Base-by-base conservation (phyloP, 1,140 invertebrate genomes). In the Drosophila jambulina region DNA sequence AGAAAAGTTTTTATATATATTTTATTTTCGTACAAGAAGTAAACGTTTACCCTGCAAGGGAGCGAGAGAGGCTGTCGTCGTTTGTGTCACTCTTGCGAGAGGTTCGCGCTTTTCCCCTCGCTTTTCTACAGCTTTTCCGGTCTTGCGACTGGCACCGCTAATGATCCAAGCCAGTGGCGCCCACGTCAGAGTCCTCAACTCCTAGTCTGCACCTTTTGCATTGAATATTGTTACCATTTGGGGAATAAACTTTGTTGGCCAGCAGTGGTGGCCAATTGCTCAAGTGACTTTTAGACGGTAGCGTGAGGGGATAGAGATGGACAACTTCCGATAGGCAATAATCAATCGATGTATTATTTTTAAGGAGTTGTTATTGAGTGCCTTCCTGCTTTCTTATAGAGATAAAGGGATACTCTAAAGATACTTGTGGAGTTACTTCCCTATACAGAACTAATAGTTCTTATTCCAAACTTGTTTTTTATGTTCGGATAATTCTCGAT, bases 161-260 rank as follows among this genome's bases (percentile, higher is more conserved):
- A 88, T 87, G 84, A 87, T 88, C 84, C 64, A 63, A 65, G 46
- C 76, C 80, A 75, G 42, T 69, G 77, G 84, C 84, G 84, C 84
- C 84, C 84, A 87, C 80, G 80, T 83, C 68, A 32, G 68, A 42
- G 48, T 19, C 29, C 53, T 74, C 46, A 60, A 45, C 53, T 71
- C 67, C 25, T 15, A 48, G 43, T 4, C 48, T 10, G 42, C n/a
- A 49, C 29, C 29, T 45, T 36, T 15, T 25, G 36, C 48, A 67
- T 59, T 36, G 53, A 57, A 51, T 60, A 43, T 51, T 42, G 43
- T 54, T 27, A 48, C 53, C 53, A 23, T 7, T 57, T 48, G 49
- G 17, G 53, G 42, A 34, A 43, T 54, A 54, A 78, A 78, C 74
- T 60, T 71, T 63, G 42, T 36, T 46, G 74, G 45, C 70, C 54